Evolutionary conservation across 2,888 invertebrate species (phyloP).

Genomic region (Scaptomyza reducta): DNA sequence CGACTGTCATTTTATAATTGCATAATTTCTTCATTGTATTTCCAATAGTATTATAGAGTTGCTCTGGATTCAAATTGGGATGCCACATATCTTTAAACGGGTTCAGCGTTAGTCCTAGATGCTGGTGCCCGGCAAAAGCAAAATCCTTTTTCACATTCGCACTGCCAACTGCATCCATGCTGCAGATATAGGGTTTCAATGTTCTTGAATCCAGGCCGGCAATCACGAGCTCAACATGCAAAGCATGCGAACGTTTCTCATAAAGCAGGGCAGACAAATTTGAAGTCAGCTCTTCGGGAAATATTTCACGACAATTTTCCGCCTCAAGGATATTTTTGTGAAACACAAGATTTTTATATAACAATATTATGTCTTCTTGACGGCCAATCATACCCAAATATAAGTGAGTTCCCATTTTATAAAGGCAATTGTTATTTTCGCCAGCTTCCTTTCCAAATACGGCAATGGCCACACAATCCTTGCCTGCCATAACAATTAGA

Average conservation of each 20-base stretch:
- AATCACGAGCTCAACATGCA: constrained; percentile 97
- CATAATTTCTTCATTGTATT: constrained; percentile 96
- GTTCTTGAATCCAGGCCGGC: constrained; percentile 95
- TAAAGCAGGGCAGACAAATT: constrained; percentile 93
- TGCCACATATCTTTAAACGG: constrained; percentile 99
- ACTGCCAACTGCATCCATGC: constrained; percentile 97
- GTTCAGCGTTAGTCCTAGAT: constrained; percentile 92
- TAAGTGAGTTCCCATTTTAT: constrained; percentile 95
- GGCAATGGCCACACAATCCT: constrained; percentile 98
- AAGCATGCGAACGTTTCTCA: constrained; percentile 97
- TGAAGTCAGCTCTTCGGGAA: constrained; percentile 89
- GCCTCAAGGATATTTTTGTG: constrained; percentile 95
- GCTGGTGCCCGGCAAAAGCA: constrained; percentile 95
- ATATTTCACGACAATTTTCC: constrained; percentile 94
- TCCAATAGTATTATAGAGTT: constrained; percentile 97
- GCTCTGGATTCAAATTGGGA: constrained; percentile 93
- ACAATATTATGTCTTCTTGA: constrained; percentile 97
- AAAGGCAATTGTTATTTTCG: constrained; percentile 96
- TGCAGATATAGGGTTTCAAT: constrained; percentile 93
- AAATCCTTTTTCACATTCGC: constrained; percentile 95
- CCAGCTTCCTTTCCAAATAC: constrained; percentile 96
- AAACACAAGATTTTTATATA: constrained; percentile 94
- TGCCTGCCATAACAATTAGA: constrained; percentile 98
- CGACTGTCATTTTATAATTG: constrained; percentile 97
- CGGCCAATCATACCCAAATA: constrained; percentile 96